phyloP scores from a whole-genome alignment of 2,113 vertebrate species.

The Marcusenius ussheri region DNA sequence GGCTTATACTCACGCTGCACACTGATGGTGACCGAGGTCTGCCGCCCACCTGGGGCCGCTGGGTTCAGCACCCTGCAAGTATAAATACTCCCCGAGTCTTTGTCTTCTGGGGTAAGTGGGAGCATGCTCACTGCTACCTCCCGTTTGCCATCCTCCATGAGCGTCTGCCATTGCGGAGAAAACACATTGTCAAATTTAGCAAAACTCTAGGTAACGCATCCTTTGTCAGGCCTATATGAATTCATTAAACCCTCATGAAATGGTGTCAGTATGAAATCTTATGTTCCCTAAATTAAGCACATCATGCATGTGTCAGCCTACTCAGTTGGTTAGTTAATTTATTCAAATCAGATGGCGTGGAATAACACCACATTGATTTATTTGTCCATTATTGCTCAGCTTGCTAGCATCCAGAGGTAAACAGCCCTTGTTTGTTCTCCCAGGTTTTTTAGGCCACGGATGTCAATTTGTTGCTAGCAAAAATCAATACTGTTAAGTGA shows the following conservation, averaged over 20 bases:
- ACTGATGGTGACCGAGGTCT: slow-evolving; percentile 73
- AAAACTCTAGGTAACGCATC: not conserved
- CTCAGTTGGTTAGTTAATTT: not conserved
- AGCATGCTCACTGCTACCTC: slow-evolving; percentile 71
- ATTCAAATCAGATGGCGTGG: not conserved
- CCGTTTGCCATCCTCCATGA: slow-evolving; percentile 67
- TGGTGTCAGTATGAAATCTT: not conserved
- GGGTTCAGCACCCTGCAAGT: slow-evolving; percentile 76
- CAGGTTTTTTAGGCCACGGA: slow-evolving; percentile 47
- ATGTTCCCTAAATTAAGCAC: not conserved
- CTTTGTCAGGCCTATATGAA: not conserved
- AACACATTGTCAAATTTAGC: not conserved
- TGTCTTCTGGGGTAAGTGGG: slow-evolving; percentile 69
- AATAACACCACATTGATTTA: not conserved
- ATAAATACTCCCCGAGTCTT: slow-evolving; percentile 72
- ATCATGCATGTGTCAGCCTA: not conserved
- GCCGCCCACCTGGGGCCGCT: slow-evolving; percentile 72
- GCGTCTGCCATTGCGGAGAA: slow-evolving; percentile 43
- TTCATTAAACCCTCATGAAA: not conserved
- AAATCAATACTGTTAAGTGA: slow-evolving; percentile 68
- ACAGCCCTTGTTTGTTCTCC: slow-evolving; percentile 57
- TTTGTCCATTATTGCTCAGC: slow-evolving; percentile 53
- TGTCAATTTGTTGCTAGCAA: slow-evolving; percentile 62
- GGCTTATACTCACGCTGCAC: slow-evolving; percentile 72
- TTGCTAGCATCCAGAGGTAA: slow-evolving; percentile 50